These are phyloP conservation scores for Metalampra italica DNA, from an alignment of 2,888 invertebrate genomes.

Conservation along the genomic window DNA sequence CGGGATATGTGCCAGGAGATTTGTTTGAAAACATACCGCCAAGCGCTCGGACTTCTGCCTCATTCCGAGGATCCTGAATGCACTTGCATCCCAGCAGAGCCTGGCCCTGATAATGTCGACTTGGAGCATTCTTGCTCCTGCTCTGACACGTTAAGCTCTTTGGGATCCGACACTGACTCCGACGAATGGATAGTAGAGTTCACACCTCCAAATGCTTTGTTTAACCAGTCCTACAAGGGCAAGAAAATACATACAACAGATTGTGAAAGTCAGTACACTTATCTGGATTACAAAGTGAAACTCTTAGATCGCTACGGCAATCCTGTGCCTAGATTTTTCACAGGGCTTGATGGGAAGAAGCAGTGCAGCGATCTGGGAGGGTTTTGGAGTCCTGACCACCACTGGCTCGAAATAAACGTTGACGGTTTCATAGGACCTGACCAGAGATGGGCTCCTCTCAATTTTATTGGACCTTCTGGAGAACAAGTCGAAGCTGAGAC, in stretches of 20 bases:
- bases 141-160: slow-evolving; percentile 38
- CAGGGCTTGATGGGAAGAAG: slow-evolving; percentile 61
- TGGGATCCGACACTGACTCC: slow-evolving; percentile 57
- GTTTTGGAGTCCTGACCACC: slow-evolving; percentile 58
- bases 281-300: slow-evolving; percentile 63
- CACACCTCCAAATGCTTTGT: slow-evolving; percentile 64
- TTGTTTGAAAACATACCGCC: slow-evolving; percentile 65
- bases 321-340: slow-evolving; percentile 62
- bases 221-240: slow-evolving; percentile 45
- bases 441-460: slow-evolving; percentile 57
- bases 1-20: slow-evolving; percentile 65
- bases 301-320: slow-evolving; percentile 56
- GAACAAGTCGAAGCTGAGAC: slow-evolving; percentile 50
- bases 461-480: slow-evolving; percentile 54
- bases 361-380: slow-evolving; percentile 70
- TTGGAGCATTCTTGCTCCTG: slow-evolving; percentile 60
- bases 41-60: slow-evolving; percentile 61
- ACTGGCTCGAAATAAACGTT: slow-evolving; percentile 62
- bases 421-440: slow-evolving; percentile 65
- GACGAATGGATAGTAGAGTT: slow-evolving; percentile 72
- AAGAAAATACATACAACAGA: slow-evolving; percentile 47
- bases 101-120: slow-evolving; percentile 40
- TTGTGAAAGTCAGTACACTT: slow-evolving; percentile 50
- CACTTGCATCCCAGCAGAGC: slow-evolving; percentile 49
- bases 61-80: slow-evolving; percentile 57